Evolutionary conservation across 2,888 invertebrate species (phyloP), one percentile per base, ranked within the genome.

Genomic region (Sarcophaga subvicina): DNA sequence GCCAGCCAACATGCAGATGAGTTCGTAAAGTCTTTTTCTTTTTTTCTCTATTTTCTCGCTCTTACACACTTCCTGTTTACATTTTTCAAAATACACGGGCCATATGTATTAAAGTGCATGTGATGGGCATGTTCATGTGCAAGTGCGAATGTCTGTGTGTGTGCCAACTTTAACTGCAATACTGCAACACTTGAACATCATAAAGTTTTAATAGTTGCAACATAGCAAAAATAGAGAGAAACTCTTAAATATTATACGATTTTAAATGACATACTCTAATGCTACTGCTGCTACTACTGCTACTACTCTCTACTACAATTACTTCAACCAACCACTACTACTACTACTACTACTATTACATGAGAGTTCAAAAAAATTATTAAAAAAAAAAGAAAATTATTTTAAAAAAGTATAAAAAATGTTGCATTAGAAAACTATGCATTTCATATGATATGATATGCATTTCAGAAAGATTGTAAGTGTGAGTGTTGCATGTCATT

Each of bases 151-250:
- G 20, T n/a, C 22, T 22, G 5, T 60, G 4, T 60, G 4, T 45
- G 4, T 54, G 14, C 11, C 22, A 47, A 60, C 45, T 62, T 11
- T 4, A 71, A 71, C 17, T 75, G 75, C 22, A 49, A 25, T 25
- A 78, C 49, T 70, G 60, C 25, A 69, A 63, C 62, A 78, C 70
- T 78, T 78, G 49, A 69, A 47, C 45, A 49, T 47, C 37, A 70
- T 59, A 45, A 63, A 45, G 63, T 75, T 63, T 71, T n/a, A 64
- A 6, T 66, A 73, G 63, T 64, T 25, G 54, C 17, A 64, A 63
- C 47, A 20, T 20, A 37, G 20, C 17, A 59, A 20, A 14, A 62
- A 73, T 22, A 63, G 4, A 10, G 6, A 25, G 12, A 1, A 71
- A 71, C 22, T 25, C 63, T 22, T 10, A 67, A 82, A 77, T 25